phyloP scores from a whole-genome alignment of 2,888 invertebrate genomes.

The Ophraella communa region DNA sequence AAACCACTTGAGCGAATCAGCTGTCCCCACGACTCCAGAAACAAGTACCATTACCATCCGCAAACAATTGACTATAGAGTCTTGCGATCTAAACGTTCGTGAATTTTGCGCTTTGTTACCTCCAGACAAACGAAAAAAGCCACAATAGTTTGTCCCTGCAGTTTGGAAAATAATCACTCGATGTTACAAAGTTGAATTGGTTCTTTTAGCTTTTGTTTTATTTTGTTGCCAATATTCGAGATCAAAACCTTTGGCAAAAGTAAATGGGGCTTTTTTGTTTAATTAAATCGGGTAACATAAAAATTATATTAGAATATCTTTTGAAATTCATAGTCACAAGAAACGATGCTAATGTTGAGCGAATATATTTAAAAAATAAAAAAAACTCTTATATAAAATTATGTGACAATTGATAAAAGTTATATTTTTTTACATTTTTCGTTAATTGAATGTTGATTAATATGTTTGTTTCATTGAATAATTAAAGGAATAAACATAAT shows the following conservation, averaged over 20 bases:
- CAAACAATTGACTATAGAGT: slow-evolving; percentile 54
- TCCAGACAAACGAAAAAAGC: slow-evolving; percentile 52
- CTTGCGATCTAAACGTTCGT: slow-evolving; percentile 44
- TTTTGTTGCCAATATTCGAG: slow-evolving; percentile 30
- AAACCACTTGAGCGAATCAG: slow-evolving; percentile 41
- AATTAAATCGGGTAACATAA: slow-evolving; percentile 11
- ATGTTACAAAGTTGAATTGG: slow-evolving; percentile 45
- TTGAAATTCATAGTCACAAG: too few species aligned
- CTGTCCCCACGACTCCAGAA: slow-evolving; percentile 41
- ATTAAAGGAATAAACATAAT: too few species aligned
- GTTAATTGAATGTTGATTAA: too few species aligned
- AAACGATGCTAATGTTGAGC: too few species aligned
- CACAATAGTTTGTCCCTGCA: slow-evolving; percentile 41
- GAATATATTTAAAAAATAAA: too few species aligned
- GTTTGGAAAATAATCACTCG: slow-evolving; percentile 30
- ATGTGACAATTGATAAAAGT: too few species aligned
- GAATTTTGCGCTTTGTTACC: slow-evolving; percentile 57
- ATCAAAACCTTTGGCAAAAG: slow-evolving; percentile 16
- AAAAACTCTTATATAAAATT: too few species aligned
- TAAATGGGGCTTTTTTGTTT: slow-evolving; percentile 7
- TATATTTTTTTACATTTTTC: too few species aligned
- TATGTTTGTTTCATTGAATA: too few species aligned
- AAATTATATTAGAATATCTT: too few species aligned
- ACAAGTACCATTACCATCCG: slow-evolving; percentile 38
- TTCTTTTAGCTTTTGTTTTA: slow-evolving; percentile 41